A percentile compares a stretch with the other conserved stretches of the same genome.
These are phyloP conservation scores for Trissolcus brochymenae DNA, from an alignment of 2,888 invertebrate species.

Conservation along the genomic window DNA sequence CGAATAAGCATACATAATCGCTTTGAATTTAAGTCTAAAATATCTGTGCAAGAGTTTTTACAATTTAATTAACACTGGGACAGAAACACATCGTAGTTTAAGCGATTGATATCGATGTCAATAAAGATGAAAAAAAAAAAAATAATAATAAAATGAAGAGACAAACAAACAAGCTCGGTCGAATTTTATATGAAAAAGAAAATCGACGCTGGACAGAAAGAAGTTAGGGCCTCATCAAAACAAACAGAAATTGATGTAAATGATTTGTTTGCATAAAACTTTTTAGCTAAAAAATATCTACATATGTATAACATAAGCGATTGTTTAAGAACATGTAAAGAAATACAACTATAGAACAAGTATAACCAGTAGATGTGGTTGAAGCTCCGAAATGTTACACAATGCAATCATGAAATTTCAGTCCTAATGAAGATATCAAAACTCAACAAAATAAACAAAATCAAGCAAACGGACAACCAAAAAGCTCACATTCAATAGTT, in stretches of 20 bases:
- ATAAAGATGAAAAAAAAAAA: slow-evolving; percentile 19
- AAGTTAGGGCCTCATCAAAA: slow-evolving; percentile 47
- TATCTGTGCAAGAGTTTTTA: slow-evolving; percentile 48
- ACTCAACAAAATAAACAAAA: not conserved
- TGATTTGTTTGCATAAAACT: slow-evolving; percentile 44
- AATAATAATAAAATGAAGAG: no score
- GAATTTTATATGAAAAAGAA: slow-evolving; percentile 27
- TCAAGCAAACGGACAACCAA: slow-evolving; percentile 24
- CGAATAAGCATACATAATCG: slow-evolving; percentile 17
- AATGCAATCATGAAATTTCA: slow-evolving; percentile 26
- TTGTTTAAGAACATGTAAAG: slow-evolving; percentile 36
- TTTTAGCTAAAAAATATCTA: slow-evolving; percentile 43
- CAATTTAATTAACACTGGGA: slow-evolving; percentile 39
- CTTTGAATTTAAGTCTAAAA: slow-evolving; percentile 25
- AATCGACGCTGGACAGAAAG: slow-evolving; percentile 32
- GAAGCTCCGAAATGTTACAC: slow-evolving; percentile 12
- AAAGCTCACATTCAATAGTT: slow-evolving; percentile 30
- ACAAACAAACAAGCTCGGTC: slow-evolving; percentile 38
- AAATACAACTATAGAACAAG: slow-evolving; percentile 8
- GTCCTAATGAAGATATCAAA: slow-evolving; percentile 28
- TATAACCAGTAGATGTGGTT: slow-evolving; percentile 24
- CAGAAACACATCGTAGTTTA: slow-evolving; percentile 51
- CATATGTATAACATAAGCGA: slow-evolving; percentile 33
- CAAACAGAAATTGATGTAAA: slow-evolving; percentile 45
- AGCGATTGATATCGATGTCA: slow-evolving; percentile 54